phyloP scores from a whole-genome alignment of 1,140 invertebrate species.

The Coptotermes formosanus region DNA sequence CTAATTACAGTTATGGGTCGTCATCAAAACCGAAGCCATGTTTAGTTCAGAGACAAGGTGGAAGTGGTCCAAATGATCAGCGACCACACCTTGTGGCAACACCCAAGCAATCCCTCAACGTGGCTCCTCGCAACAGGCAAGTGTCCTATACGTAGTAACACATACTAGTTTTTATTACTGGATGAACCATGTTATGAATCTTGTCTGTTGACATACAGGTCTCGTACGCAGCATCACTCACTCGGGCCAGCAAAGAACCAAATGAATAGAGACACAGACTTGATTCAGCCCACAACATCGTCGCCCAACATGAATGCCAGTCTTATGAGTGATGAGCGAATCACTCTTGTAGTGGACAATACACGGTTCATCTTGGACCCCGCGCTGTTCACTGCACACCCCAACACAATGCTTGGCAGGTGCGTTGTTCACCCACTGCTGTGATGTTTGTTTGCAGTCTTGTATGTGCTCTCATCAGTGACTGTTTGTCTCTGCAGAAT shows the following conservation, averaged over 20 bases:
- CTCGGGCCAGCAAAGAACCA: constrained; percentile 41
- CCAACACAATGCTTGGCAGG: constrained; percentile 89
- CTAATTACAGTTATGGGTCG: constrained; percentile 57
- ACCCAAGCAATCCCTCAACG: constrained; percentile 51
- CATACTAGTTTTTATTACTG: no score
- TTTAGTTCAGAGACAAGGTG: constrained; percentile 62
- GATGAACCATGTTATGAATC: neutral
- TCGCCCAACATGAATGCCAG: neutral
- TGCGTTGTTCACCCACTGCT: constrained; percentile 39
- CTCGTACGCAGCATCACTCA: constrained; percentile 37
- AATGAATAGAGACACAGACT: constrained; percentile 33
- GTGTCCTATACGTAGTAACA: neutral
- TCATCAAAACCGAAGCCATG: constrained; percentile 72
- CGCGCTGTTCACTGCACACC: constrained; percentile 84
- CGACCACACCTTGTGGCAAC: constrained; percentile 54
- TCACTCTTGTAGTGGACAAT: constrained; percentile 92
- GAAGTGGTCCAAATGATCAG: constrained; percentile 54
- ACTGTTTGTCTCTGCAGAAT: constrained; percentile 61
- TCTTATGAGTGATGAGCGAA: constrained; percentile 61
- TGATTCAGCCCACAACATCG: constrained; percentile 24
- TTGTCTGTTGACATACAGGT: constrained; percentile 35
- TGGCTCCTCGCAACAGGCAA: constrained; percentile 57
- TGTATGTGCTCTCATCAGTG: no score
- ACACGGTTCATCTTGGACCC: constrained; percentile 91
- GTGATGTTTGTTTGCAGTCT: no score